Base-by-base conservation (phyloP, 2,113 vertebrate genomes). In the Pipra filicauda region DNA sequence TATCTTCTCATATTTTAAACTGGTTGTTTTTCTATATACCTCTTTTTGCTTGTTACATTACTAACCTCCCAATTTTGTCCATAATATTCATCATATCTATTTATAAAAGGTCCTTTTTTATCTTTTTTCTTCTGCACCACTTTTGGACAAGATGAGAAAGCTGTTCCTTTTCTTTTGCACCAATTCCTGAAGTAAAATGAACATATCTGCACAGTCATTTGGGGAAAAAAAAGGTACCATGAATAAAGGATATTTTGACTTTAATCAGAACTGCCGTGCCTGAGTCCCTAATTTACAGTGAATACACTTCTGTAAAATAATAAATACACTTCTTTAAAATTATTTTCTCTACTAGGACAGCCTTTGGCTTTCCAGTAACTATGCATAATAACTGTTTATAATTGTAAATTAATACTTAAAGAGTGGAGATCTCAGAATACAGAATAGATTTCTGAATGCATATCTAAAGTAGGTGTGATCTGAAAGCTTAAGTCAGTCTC, bases 231-330 rank as follows among this genome's bases (percentile, higher is more conserved):
- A 11, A 10, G 44, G 20, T 75, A 52, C 43, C 67, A 35, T 39
- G 79, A 90, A 95, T 86, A 81, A 92, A 93, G 70, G 28, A 52
- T 65, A 89, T 96, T 87, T 95, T 94, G 61, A 84, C 91, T 96
- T 95, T 95, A 92, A 94, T 97, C 71, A 91, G 55, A 93, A 86
- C 33, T 57, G 66, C 15, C 15, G 7, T 80, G 39, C 10, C 19
- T 28, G 57, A 81, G 65, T 66, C n/a, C 49, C 54, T 91, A 48
- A 69, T 96, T 96, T 93, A 83, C 31, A 57, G 49, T 43, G 49
- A 88, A 84, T 77, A 77, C 49, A 85, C 5, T 77, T 61, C 15
- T 23, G 73, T 91, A 78, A 90, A 94, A 83, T 92, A 37, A 37
- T 77, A 77, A 37, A 37, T 77, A 77, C 49, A 85, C 5, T 77